Base-by-base conservation (phyloP, 2,888 invertebrate genomes). In the Agonopterix arenella region DNA sequence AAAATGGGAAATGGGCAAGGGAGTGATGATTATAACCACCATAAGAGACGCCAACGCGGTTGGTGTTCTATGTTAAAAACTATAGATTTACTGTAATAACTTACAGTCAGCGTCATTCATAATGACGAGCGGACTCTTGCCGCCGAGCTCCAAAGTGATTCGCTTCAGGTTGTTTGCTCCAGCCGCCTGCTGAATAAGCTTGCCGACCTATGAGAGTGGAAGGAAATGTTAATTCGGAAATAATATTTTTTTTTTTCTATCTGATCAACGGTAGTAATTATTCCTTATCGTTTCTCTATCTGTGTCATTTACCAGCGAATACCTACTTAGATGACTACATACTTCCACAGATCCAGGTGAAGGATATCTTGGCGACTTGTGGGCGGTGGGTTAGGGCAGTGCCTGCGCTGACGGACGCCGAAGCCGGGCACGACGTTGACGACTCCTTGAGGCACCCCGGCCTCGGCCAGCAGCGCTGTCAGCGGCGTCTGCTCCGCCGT, bases 401-500 rank as follows among this genome's bases (percentile, higher is more conserved):
- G 2, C 97, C 97, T 2, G 96, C 93, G 0, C 84, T 83, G n/a
- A 92, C 92, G 0, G n/a, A 92, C 92, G 0, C 97, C 98, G 71
- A 92, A 96, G 0, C 98, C 98, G n/a, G 97, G 96, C 0, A 98
- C 90, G 9, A 98, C 91, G 74, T 98, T 98, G 1, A 98, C 81
- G 0, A 98, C 98, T 16, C 98, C 98, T 18, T 94, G 91, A 0
- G 98, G 98, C 66, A 98, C 96, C 0, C 98, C 98, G 50, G 96
- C 97, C 84, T 98, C 95, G 68, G 93, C 95, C 44, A 91, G 85
- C 47, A 99, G 88, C 53, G 96, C 93, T 0, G 98, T 96, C n/a
- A 98, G 86, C 0, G 97, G 95, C 0, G 98, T 98, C 80, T 98
- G 98, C 75, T 98, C 98, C 0, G 98, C 98, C 2, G 98, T 96